Evolutionary conservation across 2,888 invertebrate species (phyloP), one percentile per base, ranked within the genome.

Genomic region (Habrosyne pyritoides): DNA sequence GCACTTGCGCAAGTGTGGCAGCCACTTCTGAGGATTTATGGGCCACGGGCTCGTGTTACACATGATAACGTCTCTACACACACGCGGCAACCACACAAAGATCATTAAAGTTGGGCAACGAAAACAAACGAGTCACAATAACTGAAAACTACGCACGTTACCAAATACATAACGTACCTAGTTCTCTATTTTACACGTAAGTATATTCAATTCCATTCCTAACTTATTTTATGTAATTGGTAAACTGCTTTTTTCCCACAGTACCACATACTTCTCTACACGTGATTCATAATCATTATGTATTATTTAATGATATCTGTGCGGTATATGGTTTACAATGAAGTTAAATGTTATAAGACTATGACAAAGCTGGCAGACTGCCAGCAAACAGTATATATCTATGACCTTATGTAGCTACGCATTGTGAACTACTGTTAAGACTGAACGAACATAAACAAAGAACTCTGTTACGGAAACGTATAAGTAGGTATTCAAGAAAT

Each of bases 11-110:
- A 89, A 90, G 81, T 75, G 81, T 73, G 77, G 73, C 77, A 70
- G 74, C 66, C 81, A 85, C 80, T 87, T 85, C 79, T 74, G 77
- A 81, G 77, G 86, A 88, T 89, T 89, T 89, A 88, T 87, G 82
- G 80, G 85, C 77, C 84, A 75, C 77, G 77, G 76, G 81, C 84
- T 88, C 79, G 73, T 80, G 83, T 87, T 87, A 87, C 86, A 82
- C 72, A 81, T 88, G 91, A 90, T 91, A 90, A 89, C 83, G 84
- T 79, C 82, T 82, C 71, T 73, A 69, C 71, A 72, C 81, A 78
- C 76, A 79, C 76, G 78, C 75, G 71, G 79, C 71, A 57, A 66
- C 71, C 69, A 73, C 66, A 79, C 75, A 79, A 79, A 82, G 75
- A 77, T 81, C 71, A 81, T 84, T 81, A 75, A 71, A 78, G 67